Conservation (phyloP, 35 echinoderm and acorn worm genomes). For the Heliocidaris erythrogramma region DNA sequence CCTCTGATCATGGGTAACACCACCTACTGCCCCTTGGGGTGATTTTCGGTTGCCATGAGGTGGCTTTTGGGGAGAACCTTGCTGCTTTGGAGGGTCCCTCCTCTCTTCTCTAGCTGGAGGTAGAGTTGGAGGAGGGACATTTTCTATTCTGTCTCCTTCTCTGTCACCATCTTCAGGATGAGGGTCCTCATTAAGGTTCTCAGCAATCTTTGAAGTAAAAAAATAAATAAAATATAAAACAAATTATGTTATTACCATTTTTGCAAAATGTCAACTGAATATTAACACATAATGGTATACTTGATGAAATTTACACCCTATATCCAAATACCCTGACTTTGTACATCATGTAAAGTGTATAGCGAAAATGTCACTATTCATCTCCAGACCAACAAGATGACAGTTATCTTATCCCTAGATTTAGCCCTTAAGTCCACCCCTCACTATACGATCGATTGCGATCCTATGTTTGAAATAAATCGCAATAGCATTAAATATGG, state of each 20-base stretch:
- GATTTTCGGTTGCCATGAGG: neutral
- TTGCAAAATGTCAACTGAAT: too few relatives aligned
- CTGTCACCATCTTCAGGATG: neutral
- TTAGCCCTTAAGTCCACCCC: too few relatives aligned
- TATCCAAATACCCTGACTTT: too few relatives aligned
- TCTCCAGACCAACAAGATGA: too few relatives aligned
- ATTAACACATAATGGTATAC: too few relatives aligned
- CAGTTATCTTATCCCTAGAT: too few relatives aligned
- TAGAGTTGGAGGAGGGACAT: neutral
- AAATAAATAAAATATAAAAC: neutral
- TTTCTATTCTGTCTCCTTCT: slow-evolving; percentile 10
- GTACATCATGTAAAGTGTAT: too few relatives aligned
- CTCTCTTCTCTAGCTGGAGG: neutral
- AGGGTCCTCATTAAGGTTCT: neutral
- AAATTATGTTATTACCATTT: neutral
- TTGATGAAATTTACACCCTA: too few relatives aligned
- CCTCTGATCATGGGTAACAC: neutral
- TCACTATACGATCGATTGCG: too few relatives aligned
- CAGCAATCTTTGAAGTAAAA: neutral
- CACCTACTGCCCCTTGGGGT: neutral
- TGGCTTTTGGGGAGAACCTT: neutral
- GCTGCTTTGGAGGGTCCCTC: neutral
- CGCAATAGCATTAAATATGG: too few relatives aligned
- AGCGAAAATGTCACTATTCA: too few relatives aligned
- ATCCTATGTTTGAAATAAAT: too few relatives aligned